Evolutionary conservation across 2,888 invertebrate species (phyloP).

Genomic region (Hylaea fasciaria): DNA sequence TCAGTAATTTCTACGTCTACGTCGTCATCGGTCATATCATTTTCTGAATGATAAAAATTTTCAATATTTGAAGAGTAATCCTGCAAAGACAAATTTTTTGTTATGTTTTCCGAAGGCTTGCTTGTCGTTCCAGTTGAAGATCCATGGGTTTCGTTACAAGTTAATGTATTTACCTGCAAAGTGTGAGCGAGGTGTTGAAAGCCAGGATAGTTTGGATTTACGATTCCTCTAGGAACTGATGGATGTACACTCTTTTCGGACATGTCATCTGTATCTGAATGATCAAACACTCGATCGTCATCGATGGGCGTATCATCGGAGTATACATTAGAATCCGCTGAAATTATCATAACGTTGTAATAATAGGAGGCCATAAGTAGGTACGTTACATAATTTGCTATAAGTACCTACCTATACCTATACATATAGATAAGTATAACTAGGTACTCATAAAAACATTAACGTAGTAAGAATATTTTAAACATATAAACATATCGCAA

Average conservation of each 20-base stretch:
- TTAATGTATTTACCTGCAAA: slow-evolving; percentile 77
- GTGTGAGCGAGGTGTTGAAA: slow-evolving; percentile 93
- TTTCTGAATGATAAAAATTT: slow-evolving; percentile 80
- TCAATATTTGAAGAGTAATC: slow-evolving; percentile 80
- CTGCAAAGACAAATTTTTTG: slow-evolving; percentile 58
- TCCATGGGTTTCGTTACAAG: slow-evolving; percentile 51
- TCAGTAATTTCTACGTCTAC: slow-evolving; percentile 75
- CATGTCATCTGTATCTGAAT: slow-evolving; percentile 84
- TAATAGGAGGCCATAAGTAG: neutral
- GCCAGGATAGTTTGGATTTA: slow-evolving; percentile 93
- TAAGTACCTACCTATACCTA: no score
- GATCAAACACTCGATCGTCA: slow-evolving; percentile 83
- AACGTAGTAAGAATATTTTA: slow-evolving; percentile 17
- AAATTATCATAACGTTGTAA: slow-evolving; percentile 13
- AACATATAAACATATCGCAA: slow-evolving; percentile 16
- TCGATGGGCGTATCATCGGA: slow-evolving; percentile 74
- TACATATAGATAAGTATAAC: no score
- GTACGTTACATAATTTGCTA: no score
- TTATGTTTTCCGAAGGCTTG: slow-evolving; percentile 32
- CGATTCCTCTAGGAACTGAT: slow-evolving; percentile 89
- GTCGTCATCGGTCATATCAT: slow-evolving; percentile 82
- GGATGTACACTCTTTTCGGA: slow-evolving; percentile 70
- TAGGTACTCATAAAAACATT: neutral
- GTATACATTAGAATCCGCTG: slow-evolving; percentile 64
- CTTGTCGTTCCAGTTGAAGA: slow-evolving; percentile 40